Evolutionary conservation across 2,113 vertebrate genomes (phyloP).

Genomic region (Sceloporus undulatus): DNA sequence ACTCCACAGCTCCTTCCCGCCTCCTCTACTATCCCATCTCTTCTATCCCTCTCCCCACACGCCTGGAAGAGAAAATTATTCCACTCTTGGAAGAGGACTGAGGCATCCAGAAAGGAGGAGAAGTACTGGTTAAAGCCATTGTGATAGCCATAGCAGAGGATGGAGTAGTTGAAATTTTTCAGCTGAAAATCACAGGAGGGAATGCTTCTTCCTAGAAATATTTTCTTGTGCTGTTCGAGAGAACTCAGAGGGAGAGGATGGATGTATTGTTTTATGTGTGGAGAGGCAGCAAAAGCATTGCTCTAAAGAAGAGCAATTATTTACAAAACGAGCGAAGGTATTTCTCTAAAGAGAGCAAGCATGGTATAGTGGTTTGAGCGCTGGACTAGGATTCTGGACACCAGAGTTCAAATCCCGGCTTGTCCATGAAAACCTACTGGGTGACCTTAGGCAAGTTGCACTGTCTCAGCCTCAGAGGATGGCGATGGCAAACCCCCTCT

Average conservation of each 20-base stretch:
- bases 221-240: constrained; percentile 55
- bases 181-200: constrained; percentile 53
- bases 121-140: constrained; percentile 16
- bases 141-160: constrained; percentile 56
- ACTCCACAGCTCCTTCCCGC: not conserved
- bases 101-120: not conserved
- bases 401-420: too few relatives aligned
- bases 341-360: too few relatives aligned
- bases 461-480: too few relatives aligned
- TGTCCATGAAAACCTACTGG: too few relatives aligned
- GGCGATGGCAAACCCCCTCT: too few relatives aligned
- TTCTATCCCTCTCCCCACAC: not conserved
- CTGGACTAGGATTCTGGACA: too few relatives aligned
- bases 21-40: not conserved
- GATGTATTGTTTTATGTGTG: constrained; percentile 37
- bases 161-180: constrained; percentile 50
- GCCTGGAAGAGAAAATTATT: too few relatives aligned
- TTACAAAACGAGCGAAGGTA: too few relatives aligned
- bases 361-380: too few relatives aligned
- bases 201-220: constrained; percentile 49
- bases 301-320: constrained; percentile 40
- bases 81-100: too few relatives aligned
- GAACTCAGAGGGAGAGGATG: constrained; percentile 52
- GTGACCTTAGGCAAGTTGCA: too few relatives aligned
- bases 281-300: constrained; percentile 62